These are phyloP conservation scores for Chaetodon trifasciatus DNA, from an alignment of 2,797 vertebrate species.

Conservation along the genomic window DNA sequence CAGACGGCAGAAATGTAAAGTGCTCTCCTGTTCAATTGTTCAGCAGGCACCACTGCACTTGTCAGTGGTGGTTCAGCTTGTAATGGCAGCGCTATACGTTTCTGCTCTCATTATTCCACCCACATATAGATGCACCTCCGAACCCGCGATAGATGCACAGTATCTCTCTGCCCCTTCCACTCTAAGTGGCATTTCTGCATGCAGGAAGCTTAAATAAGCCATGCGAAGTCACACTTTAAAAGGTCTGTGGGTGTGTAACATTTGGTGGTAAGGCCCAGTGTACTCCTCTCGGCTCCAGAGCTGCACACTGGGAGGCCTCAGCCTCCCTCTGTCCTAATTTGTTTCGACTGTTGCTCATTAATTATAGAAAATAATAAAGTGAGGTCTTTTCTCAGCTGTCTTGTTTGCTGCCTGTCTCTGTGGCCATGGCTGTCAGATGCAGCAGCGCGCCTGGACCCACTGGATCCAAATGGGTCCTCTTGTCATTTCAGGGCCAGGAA, in stretches of 20 bases:
- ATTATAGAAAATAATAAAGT: constrained; percentile 89
- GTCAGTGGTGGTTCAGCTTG: constrained; percentile 64
- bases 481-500: constrained; percentile 49
- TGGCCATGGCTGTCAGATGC: constrained; percentile 74
- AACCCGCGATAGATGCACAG: constrained; percentile 56
- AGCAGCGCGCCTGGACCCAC: constrained; percentile 59
- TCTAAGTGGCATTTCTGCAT: constrained; percentile 78
- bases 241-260: constrained; percentile 81
- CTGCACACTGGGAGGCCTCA: constrained; percentile 74
- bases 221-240: constrained; percentile 79
- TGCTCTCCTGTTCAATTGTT: constrained; percentile 74
- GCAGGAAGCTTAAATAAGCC: constrained; percentile 79
- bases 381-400: constrained; percentile 85
- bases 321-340: constrained; percentile 81
- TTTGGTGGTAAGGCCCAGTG: constrained; percentile 68
- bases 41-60: constrained; percentile 69
- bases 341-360: constrained; percentile 84
- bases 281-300: constrained; percentile 63
- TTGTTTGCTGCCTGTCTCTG: constrained; percentile 79
- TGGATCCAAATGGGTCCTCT: constrained; percentile 60
- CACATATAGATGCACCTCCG: constrained; percentile 70
- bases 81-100: constrained; percentile 68
- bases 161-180: constrained; percentile 46
- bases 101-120: constrained; percentile 75
- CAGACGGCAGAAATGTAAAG: constrained; percentile 72